phyloP scores from a whole-genome alignment of 2,113 vertebrate species.

The Poeciliopsis retropinna region DNA sequence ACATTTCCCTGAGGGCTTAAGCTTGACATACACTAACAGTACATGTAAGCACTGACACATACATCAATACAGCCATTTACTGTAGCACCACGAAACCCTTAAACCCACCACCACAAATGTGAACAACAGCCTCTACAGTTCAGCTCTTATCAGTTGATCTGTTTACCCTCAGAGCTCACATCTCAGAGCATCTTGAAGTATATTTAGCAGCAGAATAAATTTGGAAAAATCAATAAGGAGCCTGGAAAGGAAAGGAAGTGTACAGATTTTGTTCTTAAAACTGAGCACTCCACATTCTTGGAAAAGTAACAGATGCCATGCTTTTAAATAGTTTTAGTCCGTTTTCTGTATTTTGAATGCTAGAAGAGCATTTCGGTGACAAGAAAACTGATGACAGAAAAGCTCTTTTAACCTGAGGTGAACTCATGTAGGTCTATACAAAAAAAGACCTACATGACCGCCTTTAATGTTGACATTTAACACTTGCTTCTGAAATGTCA shows the following conservation, averaged over 20 bases:
- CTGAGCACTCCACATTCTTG: slow-evolving; percentile 10
- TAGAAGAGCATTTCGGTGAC: not conserved
- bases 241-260: slow-evolving; percentile 9
- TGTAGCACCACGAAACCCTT: slow-evolving; percentile 1
- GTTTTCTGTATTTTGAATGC: not conserved
- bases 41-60: not conserved
- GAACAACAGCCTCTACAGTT: slow-evolving; percentile 15
- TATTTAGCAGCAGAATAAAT: slow-evolving; percentile 56
- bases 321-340: slow-evolving; percentile 1
- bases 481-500: no score
- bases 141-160: slow-evolving; percentile 25
- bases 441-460: no score
- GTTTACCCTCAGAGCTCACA: slow-evolving; percentile 16
- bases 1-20: not conserved
- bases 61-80: slow-evolving; percentile 17
- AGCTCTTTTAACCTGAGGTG: not conserved
- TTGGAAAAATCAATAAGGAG: slow-evolving; percentile 64
- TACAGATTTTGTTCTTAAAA: slow-evolving; percentile 35
- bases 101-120: slow-evolving; percentile 26
- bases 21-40: slow-evolving; percentile 9
- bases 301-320: slow-evolving; percentile 7
- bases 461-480: no score
- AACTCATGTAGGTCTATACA: not conserved
- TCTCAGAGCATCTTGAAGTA: slow-evolving; percentile 44
- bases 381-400: not conserved